Percentiles rank a stretch among this genome's conserved stretches.
Conservation (phyloP, 2,888 invertebrate species). For the Chrysolina oricalcia region DNA sequence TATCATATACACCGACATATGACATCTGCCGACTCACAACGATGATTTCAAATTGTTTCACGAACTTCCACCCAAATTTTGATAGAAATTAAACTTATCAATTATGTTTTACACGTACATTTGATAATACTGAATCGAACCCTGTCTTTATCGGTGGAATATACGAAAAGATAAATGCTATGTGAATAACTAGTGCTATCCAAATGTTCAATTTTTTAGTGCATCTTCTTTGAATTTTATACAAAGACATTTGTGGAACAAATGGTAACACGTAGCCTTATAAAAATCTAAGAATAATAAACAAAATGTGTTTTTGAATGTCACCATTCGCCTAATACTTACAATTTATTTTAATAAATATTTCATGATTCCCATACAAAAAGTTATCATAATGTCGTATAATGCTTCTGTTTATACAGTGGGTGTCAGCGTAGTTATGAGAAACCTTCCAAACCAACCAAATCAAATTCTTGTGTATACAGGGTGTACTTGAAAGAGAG, state of each 20-base stretch:
- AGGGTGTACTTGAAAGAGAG: no score
- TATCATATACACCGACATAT: no score
- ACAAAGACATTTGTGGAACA: constrained; percentile 57
- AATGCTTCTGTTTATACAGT: constrained; percentile 4
- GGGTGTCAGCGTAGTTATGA: background rate
- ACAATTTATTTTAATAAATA: constrained; percentile 45
- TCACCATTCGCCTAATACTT: constrained; percentile 36
- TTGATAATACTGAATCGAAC: no score
- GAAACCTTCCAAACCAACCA: background rate
- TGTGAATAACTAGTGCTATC: background rate
- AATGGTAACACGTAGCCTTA: constrained; percentile 53
- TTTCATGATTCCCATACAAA: constrained; percentile 39
- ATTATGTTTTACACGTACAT: no score
- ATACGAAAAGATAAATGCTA: background rate
- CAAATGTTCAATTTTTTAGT: constrained; percentile 23
- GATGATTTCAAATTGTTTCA: no score
- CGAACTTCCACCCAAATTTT: no score
- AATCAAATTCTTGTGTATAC: background rate
- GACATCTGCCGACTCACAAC: no score
- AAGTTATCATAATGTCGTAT: constrained; percentile 1
- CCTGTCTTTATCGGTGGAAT: background rate
- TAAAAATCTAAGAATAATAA: constrained; percentile 57
- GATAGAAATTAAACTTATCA: no score
- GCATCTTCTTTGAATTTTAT: constrained; percentile 23
- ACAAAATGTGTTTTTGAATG: constrained; percentile 48